Base-by-base conservation (phyloP, 1,140 invertebrate genomes). In the Leguminivora glycinivorella region DNA sequence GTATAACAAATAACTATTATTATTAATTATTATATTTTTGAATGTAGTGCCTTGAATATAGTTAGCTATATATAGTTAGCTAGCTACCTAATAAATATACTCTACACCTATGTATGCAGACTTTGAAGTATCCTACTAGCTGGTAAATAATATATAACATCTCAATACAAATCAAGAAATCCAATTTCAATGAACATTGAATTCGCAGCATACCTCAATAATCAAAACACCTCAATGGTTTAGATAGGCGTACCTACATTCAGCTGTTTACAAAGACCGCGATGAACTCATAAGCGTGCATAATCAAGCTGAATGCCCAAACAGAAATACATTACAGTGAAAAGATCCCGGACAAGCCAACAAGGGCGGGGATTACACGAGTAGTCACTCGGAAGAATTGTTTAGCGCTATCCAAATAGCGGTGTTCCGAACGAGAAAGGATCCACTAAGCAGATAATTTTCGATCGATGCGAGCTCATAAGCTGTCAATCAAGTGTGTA, bases 391-490 rank as follows among this genome's bases (percentile, higher is more conserved):
- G 88, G 87, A 91, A 91, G 82, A 85, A 90, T 89, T 89, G 84
- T 85, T 91, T 90, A 90, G 87, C 89, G 80, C 87, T 88, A 85
- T 76, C 89, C 85, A 89, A 90, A 89, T 85, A 91, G 80, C 82
- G 85, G 83, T 78, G 80, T 79, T 81, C 75, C 73, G 60, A 75
- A 75, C 77, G 69, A 75, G 70, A 85, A 84, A 83, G 79, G 80
- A 85, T 76, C 79, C 79, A 85, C 83, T 89, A 88, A 91, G 85
- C 87, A 90, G 85, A 91, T 91, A 84, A 89, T 86, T 85, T 85
- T 72, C 74, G 75, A 85, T 84, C 79, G 81, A 83, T 74, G 74
- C 75, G 67, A 77, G 71, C 66, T 78, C 79, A 77, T 87, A 81
- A 84, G 75, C 85, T 82, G 80, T 87, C 87, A 89, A 87, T 88